These are phyloP conservation scores for Orthosia gracilis DNA, from an alignment of 2,888 invertebrate species.

Conservation along the genomic window DNA sequence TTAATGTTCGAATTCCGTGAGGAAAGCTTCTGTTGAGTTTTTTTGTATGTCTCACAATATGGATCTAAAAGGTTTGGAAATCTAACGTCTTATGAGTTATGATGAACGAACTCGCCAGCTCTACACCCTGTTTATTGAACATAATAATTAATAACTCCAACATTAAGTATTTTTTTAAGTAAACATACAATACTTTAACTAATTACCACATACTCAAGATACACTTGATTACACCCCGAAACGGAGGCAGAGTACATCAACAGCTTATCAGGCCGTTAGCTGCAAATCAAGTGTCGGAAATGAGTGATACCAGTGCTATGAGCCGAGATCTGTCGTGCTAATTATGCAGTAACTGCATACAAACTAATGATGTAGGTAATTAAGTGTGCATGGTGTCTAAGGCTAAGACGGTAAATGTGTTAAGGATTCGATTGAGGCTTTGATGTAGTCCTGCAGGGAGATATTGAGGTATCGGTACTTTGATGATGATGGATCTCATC, in stretches of 20 bases:
- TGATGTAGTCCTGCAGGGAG: background rate
- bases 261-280: conserved; percentile 47
- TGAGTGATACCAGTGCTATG: conserved; percentile 41
- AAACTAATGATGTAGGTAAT: conserved; percentile 44
- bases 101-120: background rate
- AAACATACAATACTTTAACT: background rate
- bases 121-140: background rate
- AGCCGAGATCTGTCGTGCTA: conserved; percentile 41
- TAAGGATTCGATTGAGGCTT: conserved; percentile 2
- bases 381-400: conserved; percentile 12
- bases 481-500: background rate
- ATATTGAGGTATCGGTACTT: background rate
- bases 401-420: conserved; percentile 10
- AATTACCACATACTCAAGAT: conserved; percentile 16
- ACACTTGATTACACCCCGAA: conserved; percentile 21
- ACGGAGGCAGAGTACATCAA: conserved; percentile 31
- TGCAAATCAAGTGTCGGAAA: conserved; percentile 60
- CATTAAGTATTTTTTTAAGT: background rate
- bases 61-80: background rate
- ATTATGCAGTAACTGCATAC: conserved; percentile 47
- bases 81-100: background rate
- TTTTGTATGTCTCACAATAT: background rate
- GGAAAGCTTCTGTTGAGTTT: background rate
- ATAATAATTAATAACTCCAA: background rate
- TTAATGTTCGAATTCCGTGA: conserved; percentile 39